Evolutionary conservation across 2,888 invertebrate species (phyloP).

Genomic region (Pristionchus exspectatus): DNA sequence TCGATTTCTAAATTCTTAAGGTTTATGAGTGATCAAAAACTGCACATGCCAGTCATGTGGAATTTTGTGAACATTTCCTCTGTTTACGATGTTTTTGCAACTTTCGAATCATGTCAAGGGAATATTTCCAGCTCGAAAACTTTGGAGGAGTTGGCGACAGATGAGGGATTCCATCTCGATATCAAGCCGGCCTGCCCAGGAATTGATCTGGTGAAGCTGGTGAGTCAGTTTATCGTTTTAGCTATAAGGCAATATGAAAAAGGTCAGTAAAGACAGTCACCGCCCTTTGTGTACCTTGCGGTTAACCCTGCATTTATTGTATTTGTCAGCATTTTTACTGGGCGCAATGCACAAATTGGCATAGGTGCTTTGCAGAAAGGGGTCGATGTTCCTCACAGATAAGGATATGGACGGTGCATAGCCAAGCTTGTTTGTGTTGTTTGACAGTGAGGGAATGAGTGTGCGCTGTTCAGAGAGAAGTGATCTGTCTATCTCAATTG

Average conservation of each 20-base stretch:
- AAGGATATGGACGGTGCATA: not conserved
- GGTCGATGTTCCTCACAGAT: not conserved
- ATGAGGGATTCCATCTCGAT: slow-evolving; percentile 38
- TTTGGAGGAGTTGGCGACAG: slow-evolving; percentile 30
- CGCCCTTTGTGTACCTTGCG: not conserved
- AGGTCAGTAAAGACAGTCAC: not conserved
- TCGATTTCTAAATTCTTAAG: too few relatives aligned
- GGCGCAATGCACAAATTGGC: too few relatives aligned
- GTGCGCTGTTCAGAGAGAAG: not conserved
- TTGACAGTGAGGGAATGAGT: not conserved
- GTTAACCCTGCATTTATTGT: not conserved
- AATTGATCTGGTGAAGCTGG: slow-evolving; percentile 58
- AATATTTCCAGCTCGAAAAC: slow-evolving; percentile 14
- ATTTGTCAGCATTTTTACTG: not conserved
- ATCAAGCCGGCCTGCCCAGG: slow-evolving; percentile 56
- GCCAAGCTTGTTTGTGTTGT: slow-evolving; percentile 34
- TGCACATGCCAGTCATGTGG: too few relatives aligned
- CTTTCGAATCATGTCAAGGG: not conserved
- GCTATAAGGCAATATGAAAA: not conserved
- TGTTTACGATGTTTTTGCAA: not conserved
- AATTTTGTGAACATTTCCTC: not conserved
- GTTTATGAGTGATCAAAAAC: too few relatives aligned
- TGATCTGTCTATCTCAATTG: not conserved
- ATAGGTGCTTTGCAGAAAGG: not conserved
- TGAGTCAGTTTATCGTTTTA: slow-evolving; percentile 41